Evolutionary conservation across 92 coral and sea anemone genomes (phyloP).

Genomic region (Epizoanthus ramosus): DNA sequence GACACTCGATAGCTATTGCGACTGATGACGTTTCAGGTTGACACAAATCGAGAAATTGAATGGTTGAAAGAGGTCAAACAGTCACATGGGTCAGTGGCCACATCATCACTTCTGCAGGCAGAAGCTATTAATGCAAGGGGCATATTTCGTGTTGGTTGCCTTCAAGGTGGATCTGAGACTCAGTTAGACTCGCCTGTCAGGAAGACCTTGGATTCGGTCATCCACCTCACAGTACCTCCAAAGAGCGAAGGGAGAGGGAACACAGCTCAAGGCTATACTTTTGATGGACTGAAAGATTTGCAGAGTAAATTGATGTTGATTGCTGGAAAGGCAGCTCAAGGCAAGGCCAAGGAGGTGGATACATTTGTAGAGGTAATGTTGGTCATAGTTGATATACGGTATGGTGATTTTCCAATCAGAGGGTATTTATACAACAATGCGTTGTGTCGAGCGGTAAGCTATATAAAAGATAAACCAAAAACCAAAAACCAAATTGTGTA

Average conservation of each 20-base stretch:
- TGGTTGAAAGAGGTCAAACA: constrained; percentile 66
- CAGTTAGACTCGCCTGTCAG: not conserved
- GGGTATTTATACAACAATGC: too few species aligned
- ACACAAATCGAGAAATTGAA: constrained; percentile 50
- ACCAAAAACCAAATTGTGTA: too few species aligned
- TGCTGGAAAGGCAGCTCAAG: constrained; percentile 62
- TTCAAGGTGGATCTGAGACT: not conserved
- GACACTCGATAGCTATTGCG: too few species aligned
- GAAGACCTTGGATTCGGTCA: constrained; percentile 19
- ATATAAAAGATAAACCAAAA: too few species aligned
- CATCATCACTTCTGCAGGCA: constrained; percentile 61
- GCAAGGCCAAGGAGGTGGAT: constrained; percentile 55
- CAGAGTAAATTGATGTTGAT: constrained; percentile 80
- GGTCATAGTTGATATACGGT: not conserved
- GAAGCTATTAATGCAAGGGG: constrained; percentile 67
- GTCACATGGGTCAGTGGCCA: constrained; percentile 75
- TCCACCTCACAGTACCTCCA: constrained; percentile 46
- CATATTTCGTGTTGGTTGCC: constrained; percentile 50
- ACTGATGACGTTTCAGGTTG: constrained; percentile 31
- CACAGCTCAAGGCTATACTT: constrained; percentile 12
- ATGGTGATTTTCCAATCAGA: too few species aligned
- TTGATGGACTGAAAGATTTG: constrained; percentile 73
- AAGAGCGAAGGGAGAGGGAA: constrained; percentile 19
- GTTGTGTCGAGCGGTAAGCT: too few species aligned
- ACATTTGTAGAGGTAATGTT: constrained; percentile 52